phyloP scores from a whole-genome alignment of 2,797 vertebrate species.

The Hippoglossus hippoglossus region DNA sequence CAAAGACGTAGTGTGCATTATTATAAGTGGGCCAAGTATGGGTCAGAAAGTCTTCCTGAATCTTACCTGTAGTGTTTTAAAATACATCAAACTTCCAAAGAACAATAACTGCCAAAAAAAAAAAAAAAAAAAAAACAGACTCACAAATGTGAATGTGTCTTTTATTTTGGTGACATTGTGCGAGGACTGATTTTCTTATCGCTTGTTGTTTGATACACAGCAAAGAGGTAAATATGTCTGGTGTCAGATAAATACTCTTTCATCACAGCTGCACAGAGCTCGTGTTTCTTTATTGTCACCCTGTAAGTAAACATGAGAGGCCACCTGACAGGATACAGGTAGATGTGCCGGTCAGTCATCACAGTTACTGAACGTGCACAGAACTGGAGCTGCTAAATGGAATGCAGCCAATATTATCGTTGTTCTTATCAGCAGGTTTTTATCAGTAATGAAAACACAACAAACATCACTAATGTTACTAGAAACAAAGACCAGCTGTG shows the following conservation, averaged over 20 bases:
- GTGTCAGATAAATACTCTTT: conserved; percentile 73
- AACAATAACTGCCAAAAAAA: conserved; percentile 68
- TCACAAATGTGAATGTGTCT: conserved; percentile 66
- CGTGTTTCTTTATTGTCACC: conserved; percentile 7
- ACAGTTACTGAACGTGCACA: background rate
- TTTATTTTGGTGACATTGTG: conserved; percentile 62
- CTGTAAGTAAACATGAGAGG: background rate
- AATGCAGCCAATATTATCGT: background rate
- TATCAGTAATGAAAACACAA: too few species aligned
- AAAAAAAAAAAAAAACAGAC: conserved; percentile 46
- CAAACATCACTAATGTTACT: too few species aligned
- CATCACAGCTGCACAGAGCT: conserved; percentile 50
- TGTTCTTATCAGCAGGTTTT: too few species aligned
- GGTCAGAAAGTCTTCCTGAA: conserved; percentile 75
- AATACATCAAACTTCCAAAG: conserved; percentile 71
- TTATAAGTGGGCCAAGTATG: conserved; percentile 36
- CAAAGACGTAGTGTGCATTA: conserved; percentile 61
- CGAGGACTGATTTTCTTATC: conserved; percentile 63
- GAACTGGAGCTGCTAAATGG: background rate
- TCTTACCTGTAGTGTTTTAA: conserved; percentile 47
- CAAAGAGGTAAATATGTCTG: conserved; percentile 41
- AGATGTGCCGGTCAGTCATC: background rate
- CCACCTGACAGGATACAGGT: background rate
- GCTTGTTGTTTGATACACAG: conserved; percentile 72
- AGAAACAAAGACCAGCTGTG: too few species aligned